These are phyloP conservation scores for Eulithis prunata DNA, from an alignment of 2,888 invertebrate genomes.

Conservation along the genomic window DNA sequence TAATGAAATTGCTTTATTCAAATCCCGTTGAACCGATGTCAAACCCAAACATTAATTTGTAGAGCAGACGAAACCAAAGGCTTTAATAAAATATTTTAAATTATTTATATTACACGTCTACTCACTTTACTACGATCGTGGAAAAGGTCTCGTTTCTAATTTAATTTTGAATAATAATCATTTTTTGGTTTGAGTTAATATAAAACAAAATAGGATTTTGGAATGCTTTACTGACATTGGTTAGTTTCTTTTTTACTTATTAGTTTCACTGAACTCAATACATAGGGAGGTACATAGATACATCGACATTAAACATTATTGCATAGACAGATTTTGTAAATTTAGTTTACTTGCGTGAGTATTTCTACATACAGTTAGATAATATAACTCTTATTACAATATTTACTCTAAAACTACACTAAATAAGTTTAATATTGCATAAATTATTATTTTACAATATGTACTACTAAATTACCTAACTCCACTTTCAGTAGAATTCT, in stretches of 20 bases:
- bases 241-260: too few species aligned
- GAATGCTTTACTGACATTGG: too few species aligned
- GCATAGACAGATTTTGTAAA: too few species aligned
- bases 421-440: slow-evolving; percentile 34
- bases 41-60: slow-evolving; percentile 30
- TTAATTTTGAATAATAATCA: too few species aligned
- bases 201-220: too few species aligned
- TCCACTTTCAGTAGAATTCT: slow-evolving; percentile 34
- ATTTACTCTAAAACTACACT: slow-evolving; percentile 1
- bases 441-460: slow-evolving; percentile 20
- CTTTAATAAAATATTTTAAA: not conserved
- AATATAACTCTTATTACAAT: not conserved
- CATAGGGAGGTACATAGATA: too few species aligned
- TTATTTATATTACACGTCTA: not conserved
- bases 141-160: too few species aligned
- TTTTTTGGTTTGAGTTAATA: too few species aligned
- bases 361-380: slow-evolving; percentile 37
- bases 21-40: slow-evolving; percentile 20
- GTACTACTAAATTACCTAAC: slow-evolving; percentile 1
- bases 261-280: too few species aligned
- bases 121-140: too few species aligned
- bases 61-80: slow-evolving; percentile 4
- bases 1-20: not conserved
- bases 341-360: not conserved
- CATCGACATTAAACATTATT: too few species aligned